Conservation (phyloP, 2,888 invertebrate genomes). For the Ceramica pisi region DNA sequence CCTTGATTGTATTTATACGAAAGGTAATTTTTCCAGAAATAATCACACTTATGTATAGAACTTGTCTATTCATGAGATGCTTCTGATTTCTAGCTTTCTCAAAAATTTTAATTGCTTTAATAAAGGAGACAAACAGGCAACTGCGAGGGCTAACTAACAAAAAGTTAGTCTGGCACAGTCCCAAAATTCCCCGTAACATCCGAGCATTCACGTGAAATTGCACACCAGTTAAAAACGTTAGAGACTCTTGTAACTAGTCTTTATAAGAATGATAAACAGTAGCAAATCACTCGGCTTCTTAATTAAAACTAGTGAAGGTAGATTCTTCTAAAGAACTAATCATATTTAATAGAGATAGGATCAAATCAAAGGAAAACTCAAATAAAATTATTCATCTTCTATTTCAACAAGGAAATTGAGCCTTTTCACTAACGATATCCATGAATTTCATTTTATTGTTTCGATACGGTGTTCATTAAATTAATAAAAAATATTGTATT, state of each 20-base stretch:
- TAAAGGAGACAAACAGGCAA: slow-evolving; percentile 1
- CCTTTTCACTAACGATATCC: background rate
- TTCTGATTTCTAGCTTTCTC: background rate
- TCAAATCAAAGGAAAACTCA: background rate
- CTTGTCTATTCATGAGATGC: background rate
- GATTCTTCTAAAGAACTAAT: background rate
- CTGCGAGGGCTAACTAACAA: slow-evolving; percentile 19
- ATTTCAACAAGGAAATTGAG: slow-evolving; percentile 8
- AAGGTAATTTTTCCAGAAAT: background rate
- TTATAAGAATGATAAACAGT: slow-evolving; percentile 6
- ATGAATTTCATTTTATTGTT: background rate
- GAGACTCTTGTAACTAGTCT: background rate
- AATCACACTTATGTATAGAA: background rate
- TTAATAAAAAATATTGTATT: slow-evolving; percentile 16
- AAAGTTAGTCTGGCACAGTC: slow-evolving; percentile 33
- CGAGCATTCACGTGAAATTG: slow-evolving; percentile 34
- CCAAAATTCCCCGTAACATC: slow-evolving; percentile 30
- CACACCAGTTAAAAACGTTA: slow-evolving; percentile 21
- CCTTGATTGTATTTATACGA: background rate
- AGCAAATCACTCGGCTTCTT: slow-evolving; percentile 3
- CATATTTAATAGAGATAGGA: too few species aligned
- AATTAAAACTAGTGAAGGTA: slow-evolving; percentile 7
- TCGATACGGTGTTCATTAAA: background rate
- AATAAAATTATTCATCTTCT: background rate
- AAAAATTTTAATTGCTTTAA: background rate